phyloP scores from a whole-genome alignment of 2,888 invertebrate species.

The Augochlorella aurata region DNA sequence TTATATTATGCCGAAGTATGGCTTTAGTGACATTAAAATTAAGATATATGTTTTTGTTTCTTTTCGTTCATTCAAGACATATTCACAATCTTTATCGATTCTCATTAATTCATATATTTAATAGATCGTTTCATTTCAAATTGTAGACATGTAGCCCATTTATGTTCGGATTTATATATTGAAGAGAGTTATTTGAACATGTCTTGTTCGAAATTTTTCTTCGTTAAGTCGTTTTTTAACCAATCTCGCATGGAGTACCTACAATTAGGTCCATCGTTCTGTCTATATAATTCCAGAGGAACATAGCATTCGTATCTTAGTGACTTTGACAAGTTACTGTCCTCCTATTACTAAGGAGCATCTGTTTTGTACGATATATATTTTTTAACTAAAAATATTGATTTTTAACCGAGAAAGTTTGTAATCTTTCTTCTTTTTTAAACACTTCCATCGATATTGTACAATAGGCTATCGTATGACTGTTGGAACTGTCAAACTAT shows the following conservation, averaged over 20 bases:
- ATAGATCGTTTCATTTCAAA: neutral
- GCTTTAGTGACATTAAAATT: neutral
- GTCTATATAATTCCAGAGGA: neutral
- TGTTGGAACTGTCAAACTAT: neutral
- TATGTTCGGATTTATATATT: neutral
- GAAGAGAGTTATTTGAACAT: neutral
- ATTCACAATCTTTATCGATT: neutral
- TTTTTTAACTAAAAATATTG: neutral
- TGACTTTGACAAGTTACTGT: neutral
- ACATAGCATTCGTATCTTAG: neutral
- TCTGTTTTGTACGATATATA: neutral
- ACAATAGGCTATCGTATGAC: neutral
- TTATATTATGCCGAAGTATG: neutral
- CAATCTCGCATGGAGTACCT: neutral
- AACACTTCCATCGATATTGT: neutral
- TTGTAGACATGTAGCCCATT: neutral
- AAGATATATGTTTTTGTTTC: neutral
- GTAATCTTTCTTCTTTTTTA: neutral
- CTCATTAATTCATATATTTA: neutral
- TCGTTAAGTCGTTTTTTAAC: neutral
- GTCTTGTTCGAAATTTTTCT: neutral
- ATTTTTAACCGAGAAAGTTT: neutral
- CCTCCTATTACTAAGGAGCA: neutral
- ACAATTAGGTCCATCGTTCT: neutral
- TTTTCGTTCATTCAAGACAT: neutral